Conservation (phyloP, 2,888 invertebrate species). For the Xanthostigma xanthostigma region DNA sequence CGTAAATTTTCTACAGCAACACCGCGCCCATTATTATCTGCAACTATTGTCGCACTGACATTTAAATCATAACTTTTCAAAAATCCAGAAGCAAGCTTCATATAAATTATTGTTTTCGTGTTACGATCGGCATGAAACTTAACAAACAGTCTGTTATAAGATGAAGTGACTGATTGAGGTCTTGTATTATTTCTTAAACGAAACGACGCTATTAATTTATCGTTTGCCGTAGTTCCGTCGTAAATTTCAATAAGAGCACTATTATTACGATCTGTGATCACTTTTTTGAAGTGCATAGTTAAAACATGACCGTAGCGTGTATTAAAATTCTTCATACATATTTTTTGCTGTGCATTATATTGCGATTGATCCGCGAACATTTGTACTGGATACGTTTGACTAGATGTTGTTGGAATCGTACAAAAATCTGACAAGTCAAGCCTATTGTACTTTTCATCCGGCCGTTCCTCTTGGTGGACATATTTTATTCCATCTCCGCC, state of each 20-base stretch:
- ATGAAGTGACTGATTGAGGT: slow-evolving; percentile 77
- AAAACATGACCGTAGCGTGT: slow-evolving; percentile 64
- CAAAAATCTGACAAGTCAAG: slow-evolving; percentile 73
- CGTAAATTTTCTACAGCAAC: slow-evolving; percentile 83
- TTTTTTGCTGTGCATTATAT: slow-evolving; percentile 51
- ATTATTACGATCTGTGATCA: slow-evolving; percentile 59
- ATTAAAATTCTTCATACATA: slow-evolving; percentile 67
- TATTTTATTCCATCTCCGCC: slow-evolving; percentile 84
- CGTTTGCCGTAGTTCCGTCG: slow-evolving; percentile 58
- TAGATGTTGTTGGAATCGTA: slow-evolving; percentile 64
- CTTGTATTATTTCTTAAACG: slow-evolving; percentile 69
- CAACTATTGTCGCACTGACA: slow-evolving; percentile 68
- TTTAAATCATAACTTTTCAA: slow-evolving; percentile 75
- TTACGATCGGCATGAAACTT: slow-evolving; percentile 60
- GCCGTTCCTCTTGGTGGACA: slow-evolving; percentile 63
- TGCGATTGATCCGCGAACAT: slow-evolving; percentile 67
- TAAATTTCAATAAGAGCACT: slow-evolving; percentile 61
- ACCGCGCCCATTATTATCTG: slow-evolving; percentile 89
- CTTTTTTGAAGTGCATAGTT: slow-evolving; percentile 72
- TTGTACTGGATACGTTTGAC: slow-evolving; percentile 77
- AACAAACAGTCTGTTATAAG: slow-evolving; percentile 63
- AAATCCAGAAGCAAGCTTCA: slow-evolving; percentile 62
- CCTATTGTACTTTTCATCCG: slow-evolving; percentile 58
- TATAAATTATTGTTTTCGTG: slow-evolving; percentile 58
- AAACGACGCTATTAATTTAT: slow-evolving; percentile 55